Evolutionary conservation across 2,113 vertebrate species (phyloP).

Genomic region (Paracanthobrama guichenoti): DNA sequence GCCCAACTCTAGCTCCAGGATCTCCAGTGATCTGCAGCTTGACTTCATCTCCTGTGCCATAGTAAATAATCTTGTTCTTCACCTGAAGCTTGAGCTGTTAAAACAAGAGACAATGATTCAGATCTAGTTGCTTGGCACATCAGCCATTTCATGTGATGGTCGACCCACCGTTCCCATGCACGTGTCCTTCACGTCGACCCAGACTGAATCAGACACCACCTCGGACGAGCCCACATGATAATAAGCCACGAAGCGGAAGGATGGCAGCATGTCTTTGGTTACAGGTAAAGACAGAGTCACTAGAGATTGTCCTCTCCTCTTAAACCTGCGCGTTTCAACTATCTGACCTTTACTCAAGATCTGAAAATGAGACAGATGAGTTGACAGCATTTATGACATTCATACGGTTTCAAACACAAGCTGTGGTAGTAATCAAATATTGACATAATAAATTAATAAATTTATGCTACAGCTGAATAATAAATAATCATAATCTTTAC

Average conservation of each 20-base stretch:
- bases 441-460: neutral
- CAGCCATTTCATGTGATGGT: neutral
- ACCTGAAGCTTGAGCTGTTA: slow-evolving; percentile 60
- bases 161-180: slow-evolving; percentile 70
- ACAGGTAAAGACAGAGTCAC: too few relatives aligned
- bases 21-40: slow-evolving; percentile 64
- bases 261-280: too few relatives aligned
- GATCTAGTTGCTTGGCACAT: neutral
- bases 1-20: slow-evolving; percentile 64
- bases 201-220: slow-evolving; percentile 66
- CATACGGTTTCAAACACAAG: neutral
- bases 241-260: too few relatives aligned
- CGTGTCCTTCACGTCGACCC: slow-evolving; percentile 68
- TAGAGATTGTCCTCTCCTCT: slow-evolving; percentile 31
- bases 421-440: neutral
- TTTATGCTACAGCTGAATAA: neutral
- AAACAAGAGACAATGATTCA: neutral
- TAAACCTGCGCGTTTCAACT: slow-evolving; percentile 56
- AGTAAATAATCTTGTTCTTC: neutral
- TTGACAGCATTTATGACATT: neutral
- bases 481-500: slow-evolving; percentile 38
- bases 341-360: slow-evolving; percentile 66
- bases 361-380: slow-evolving; percentile 46
- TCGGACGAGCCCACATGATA: too few relatives aligned
- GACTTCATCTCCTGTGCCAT: slow-evolving; percentile 45